Conservation (phyloP, 2,113 vertebrate species). For the Campylorhamphus procurvoides region DNA sequence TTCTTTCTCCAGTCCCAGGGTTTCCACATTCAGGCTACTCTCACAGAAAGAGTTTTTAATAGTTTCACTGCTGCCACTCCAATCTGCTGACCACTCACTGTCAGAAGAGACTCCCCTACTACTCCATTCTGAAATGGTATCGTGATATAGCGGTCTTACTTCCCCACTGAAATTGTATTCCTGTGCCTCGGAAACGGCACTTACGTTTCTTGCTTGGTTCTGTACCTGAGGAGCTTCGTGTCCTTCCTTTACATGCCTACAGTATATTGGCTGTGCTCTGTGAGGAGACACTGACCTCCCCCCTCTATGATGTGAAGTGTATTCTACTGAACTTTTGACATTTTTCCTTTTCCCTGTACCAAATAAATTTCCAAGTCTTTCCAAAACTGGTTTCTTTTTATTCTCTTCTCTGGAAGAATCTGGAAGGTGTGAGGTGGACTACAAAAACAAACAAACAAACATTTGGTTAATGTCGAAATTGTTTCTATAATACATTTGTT, state of each 20-base stretch:
- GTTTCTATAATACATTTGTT: not conserved
- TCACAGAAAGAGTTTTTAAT: constrained; percentile 63
- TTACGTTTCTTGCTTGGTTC: not conserved
- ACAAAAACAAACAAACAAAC: constrained; percentile 31
- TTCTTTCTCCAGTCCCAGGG: constrained; percentile 43
- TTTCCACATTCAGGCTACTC: constrained; percentile 60
- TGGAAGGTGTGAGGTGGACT: constrained; percentile 76
- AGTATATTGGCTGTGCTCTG: not conserved
- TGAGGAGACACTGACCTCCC: constrained; percentile 34
- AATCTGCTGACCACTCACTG: constrained; percentile 56
- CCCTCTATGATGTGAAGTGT: constrained; percentile 9
- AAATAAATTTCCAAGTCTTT: constrained; percentile 79
- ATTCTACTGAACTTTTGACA: constrained; percentile 62
- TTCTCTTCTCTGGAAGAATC: constrained; percentile 73
- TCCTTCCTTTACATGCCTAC: constrained; percentile 21
- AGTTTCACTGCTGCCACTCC: constrained; percentile 39
- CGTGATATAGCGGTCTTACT: not conserved
- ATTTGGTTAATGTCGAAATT: not conserved
- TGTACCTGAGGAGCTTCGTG: constrained; percentile 24
- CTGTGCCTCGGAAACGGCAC: not conserved
- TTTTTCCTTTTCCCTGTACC: constrained; percentile 72
- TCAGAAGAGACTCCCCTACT: constrained; percentile 41
- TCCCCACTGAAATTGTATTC: constrained; percentile 49
- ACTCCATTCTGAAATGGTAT: constrained; percentile 63
- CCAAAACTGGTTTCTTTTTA: constrained; percentile 80